phyloP scores from a whole-genome alignment of 2,888 invertebrate species.

The Gymnosoma rotundatum region DNA sequence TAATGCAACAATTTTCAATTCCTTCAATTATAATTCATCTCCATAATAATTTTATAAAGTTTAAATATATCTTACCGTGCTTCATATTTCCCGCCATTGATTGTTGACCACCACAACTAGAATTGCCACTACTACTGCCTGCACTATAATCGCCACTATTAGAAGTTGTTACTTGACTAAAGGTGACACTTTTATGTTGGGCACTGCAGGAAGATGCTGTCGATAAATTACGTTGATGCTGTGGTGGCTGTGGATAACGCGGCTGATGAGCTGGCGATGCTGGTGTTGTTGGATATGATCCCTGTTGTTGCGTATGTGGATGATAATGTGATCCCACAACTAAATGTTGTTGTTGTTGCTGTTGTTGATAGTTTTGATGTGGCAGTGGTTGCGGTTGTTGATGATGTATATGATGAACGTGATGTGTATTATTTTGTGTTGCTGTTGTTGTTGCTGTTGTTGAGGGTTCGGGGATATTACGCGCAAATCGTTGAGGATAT shows the following conservation, averaged over 20 bases:
- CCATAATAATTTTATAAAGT: no score
- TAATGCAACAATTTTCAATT: not conserved
- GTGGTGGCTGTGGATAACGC: conserved; percentile 76
- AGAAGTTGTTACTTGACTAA: conserved; percentile 78
- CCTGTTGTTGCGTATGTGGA: conserved; percentile 75
- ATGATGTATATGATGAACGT: conserved; percentile 76
- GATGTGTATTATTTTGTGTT: conserved; percentile 75
- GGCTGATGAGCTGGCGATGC: conserved; percentile 78
- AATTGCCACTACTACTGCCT: conserved; percentile 79
- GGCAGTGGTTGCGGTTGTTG: conserved; percentile 75
- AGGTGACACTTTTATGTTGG: conserved; percentile 82
- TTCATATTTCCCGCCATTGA: conserved; percentile 83
- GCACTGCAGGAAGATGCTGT: conserved; percentile 82
- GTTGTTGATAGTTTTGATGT: conserved; percentile 72
- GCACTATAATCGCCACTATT: conserved; percentile 78
- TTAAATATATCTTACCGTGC: conserved; percentile 77
- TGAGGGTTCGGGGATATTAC: conserved; percentile 86
- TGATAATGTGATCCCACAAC: conserved; percentile 80
- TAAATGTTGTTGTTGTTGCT: conserved; percentile 74
- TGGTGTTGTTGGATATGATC: conserved; percentile 73
- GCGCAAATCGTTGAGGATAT: conserved; percentile 86
- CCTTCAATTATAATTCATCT: no score
- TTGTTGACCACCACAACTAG: conserved; percentile 80
- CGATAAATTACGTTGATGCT: conserved; percentile 81
- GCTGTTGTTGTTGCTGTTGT: conserved; percentile 77